Conservation (phyloP, 64 coral and sea anemone genomes). For the Hydrozoanthus tunicans region DNA sequence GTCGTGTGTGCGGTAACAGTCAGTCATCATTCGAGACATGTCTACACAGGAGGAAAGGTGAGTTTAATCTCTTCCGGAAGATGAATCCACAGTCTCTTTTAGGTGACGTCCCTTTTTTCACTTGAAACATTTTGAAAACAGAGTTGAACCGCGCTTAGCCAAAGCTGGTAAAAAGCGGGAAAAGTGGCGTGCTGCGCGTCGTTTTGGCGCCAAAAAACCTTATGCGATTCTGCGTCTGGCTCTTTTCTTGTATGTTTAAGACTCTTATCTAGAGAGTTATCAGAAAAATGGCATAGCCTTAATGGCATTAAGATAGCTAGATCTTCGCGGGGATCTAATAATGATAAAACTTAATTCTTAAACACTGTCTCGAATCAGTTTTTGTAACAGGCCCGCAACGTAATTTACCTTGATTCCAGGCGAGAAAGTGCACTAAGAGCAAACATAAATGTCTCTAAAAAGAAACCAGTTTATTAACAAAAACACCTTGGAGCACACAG, state of each 20-base stretch:
- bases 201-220: slow-evolving; percentile 1
- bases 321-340: not conserved
- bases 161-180: not conserved
- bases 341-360: not conserved
- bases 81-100: not conserved
- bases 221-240: not conserved
- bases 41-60: slow-evolving; percentile 98
- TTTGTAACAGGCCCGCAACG: not conserved
- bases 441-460: not conserved
- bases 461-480: not conserved
- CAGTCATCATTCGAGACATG: slow-evolving; percentile 94
- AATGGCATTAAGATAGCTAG: not conserved
- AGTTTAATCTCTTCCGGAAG: slow-evolving; percentile 7
- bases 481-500: not conserved
- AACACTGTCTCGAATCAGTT: not conserved
- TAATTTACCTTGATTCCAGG: no score
- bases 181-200: slow-evolving; percentile 6
- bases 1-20: slow-evolving; percentile 98
- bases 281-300: not conserved
- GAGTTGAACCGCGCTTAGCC: not conserved
- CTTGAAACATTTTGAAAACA: not conserved
- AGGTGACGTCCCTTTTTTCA: not conserved
- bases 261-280: not conserved
- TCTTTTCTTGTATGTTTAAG: not conserved
- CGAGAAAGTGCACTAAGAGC: no score